Evolutionary conservation across 1,140 invertebrate species (phyloP).

Genomic region (Calliphora vicina): DNA sequence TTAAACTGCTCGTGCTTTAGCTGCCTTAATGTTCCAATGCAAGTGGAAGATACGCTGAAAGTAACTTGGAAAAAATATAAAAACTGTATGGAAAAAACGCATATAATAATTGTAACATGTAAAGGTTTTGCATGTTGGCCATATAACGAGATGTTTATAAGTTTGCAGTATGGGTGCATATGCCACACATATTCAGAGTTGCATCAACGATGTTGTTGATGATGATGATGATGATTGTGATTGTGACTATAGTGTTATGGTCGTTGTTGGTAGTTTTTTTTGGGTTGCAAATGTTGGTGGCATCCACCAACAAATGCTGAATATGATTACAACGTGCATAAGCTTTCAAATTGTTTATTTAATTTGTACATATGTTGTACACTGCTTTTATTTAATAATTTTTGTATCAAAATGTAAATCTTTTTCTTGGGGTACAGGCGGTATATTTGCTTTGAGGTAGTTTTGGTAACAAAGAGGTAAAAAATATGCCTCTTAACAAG

Average conservation of each 20-base stretch:
- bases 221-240: background rate
- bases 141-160: background rate
- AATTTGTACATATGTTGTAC: slow-evolving; percentile 4
- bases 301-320: background rate
- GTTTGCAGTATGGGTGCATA: background rate
- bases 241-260: background rate
- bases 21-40: background rate
- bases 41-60: background rate
- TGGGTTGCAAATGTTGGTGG: background rate
- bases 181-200: background rate
- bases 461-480: no score
- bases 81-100: background rate
- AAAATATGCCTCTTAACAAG: no score
- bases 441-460: no score
- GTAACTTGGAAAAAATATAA: background rate
- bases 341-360: slow-evolving; percentile 17
- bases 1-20: background rate
- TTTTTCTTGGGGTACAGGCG: background rate
- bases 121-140: background rate
- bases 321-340: slow-evolving; percentile 5
- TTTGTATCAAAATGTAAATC: background rate
- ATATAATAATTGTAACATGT: slow-evolving; percentile 14
- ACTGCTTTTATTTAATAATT: background rate
- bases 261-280: background rate
- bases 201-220: background rate